phyloP scores from a whole-genome alignment of 2,888 invertebrate genomes.

The Sphaerophoria rueppellii region DNA sequence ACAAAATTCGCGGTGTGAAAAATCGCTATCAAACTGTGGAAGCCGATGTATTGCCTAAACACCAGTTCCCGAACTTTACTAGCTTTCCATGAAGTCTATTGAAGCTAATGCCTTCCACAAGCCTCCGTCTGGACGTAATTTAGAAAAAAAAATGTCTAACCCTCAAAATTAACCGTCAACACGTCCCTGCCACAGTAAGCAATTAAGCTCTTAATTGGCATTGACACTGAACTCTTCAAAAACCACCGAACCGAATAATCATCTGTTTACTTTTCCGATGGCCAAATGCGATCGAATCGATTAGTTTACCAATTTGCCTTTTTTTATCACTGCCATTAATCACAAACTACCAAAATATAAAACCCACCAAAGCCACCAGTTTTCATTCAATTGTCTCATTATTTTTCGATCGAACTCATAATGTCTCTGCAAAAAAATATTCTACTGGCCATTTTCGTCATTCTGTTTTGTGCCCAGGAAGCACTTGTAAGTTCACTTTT shows the following conservation, averaged over 20 bases:
- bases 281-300: slow-evolving; percentile 17
- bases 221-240: slow-evolving; percentile 31
- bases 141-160: too few relatives aligned
- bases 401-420: neutral
- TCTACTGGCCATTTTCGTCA: neutral
- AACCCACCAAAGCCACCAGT: slow-evolving; percentile 6
- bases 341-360: slow-evolving; percentile 44
- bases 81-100: too few relatives aligned
- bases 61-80: too few relatives aligned
- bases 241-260: slow-evolving; percentile 50
- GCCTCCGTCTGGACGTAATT: too few relatives aligned
- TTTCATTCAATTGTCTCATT: slow-evolving; percentile 13
- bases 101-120: too few relatives aligned
- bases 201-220: slow-evolving; percentile 1
- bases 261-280: slow-evolving; percentile 21
- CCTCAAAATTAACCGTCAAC: too few relatives aligned
- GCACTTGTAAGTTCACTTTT: slow-evolving; percentile 38
- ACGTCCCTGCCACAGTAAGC: neutral
- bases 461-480: slow-evolving; percentile 32
- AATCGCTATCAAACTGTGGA: too few relatives aligned
- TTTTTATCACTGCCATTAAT: slow-evolving; percentile 42
- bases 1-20: too few relatives aligned
- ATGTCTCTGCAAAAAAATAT: slow-evolving; percentile 40
- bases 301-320: slow-evolving; percentile 24
- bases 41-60: too few relatives aligned